A percentile compares a stretch with the other conserved stretches of the same genome.
Evolutionary conservation across 1,140 invertebrate species (phyloP).

Genomic region (Neodiprion lecontei): DNA sequence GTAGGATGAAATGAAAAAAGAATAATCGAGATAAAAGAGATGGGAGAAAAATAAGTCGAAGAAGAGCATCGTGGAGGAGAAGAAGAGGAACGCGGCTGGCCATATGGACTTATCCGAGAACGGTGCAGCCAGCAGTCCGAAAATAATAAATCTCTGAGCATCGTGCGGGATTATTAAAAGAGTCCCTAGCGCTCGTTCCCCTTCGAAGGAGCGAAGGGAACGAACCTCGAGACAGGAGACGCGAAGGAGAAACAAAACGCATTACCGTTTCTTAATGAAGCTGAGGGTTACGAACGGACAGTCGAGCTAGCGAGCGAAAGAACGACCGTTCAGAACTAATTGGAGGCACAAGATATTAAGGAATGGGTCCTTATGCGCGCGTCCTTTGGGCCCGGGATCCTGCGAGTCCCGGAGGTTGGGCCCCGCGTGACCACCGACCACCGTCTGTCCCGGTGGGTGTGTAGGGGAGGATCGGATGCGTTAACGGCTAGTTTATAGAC

Average conservation of each 20-base stretch:
- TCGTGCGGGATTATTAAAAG: conserved; percentile 60
- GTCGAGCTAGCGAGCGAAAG: conserved; percentile 22
- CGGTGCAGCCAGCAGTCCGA: conserved; percentile 43
- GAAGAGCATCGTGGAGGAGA: conserved; percentile 20
- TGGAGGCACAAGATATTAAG: conserved; percentile 54
- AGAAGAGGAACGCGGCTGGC: conserved; percentile 31
- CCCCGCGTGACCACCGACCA: background rate
- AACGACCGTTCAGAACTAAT: conserved; percentile 51
- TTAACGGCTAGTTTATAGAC: conserved; percentile 34
- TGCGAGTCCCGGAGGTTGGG: background rate
- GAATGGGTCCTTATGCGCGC: conserved; percentile 19
- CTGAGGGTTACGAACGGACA: conserved; percentile 46
- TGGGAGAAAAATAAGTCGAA: conserved; percentile 16
- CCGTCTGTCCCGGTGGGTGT: conserved; percentile 25
- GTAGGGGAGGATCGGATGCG: conserved; percentile 28
- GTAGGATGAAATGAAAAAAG: background rate
- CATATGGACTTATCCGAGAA: conserved; percentile 54
- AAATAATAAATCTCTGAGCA: conserved; percentile 62
- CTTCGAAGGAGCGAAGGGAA: conserved; percentile 15
- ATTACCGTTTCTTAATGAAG: conserved; percentile 63
- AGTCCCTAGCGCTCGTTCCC: conserved; percentile 25
- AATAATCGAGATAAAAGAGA: conserved; percentile 10
- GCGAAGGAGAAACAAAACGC: conserved; percentile 57
- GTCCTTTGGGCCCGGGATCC: background rate
- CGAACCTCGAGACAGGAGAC: conserved; percentile 32